A percentile compares a stretch with the other conserved stretches of the same genome.
phyloP scores from a whole-genome alignment of 2,797 vertebrate genomes.

The Cyprinella venusta region DNA sequence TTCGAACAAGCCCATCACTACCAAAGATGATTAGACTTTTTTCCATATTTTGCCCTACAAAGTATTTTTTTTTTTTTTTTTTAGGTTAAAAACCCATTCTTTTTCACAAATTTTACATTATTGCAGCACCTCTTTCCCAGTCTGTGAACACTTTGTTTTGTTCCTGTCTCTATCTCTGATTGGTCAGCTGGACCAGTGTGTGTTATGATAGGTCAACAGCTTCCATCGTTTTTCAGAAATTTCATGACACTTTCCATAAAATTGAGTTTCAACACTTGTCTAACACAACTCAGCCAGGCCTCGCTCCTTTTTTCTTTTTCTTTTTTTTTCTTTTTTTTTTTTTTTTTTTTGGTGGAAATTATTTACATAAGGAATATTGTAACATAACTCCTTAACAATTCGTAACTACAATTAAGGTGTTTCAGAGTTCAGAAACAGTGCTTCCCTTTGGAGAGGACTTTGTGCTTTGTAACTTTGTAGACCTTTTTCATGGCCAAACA shows the following conservation, averaged over 20 bases:
- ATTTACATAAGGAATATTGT: no score
- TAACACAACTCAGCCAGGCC: no score
- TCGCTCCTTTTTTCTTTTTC: no score
- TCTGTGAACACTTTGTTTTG: background rate
- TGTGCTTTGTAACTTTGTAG: no score
- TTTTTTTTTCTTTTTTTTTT: no score
- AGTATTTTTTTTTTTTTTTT: background rate
- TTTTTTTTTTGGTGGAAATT: no score
- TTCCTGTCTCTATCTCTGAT: background rate
- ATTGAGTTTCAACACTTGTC: background rate
- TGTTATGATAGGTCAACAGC: background rate
- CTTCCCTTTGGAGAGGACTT: no score
- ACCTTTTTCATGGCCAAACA: no score
- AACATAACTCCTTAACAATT: no score
- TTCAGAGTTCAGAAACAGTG: no score
- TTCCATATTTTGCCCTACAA: background rate
- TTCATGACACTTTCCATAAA: background rate
- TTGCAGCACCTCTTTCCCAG: background rate
- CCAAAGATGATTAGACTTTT: no score
- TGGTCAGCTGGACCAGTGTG: background rate
- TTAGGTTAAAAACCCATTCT: background rate
- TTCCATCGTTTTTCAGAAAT: background rate
- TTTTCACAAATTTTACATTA: background rate
- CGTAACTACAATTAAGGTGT: no score
- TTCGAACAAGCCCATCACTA: background rate